Conservation (phyloP, 2,888 invertebrate species). For the Hypena proboscidalis region DNA sequence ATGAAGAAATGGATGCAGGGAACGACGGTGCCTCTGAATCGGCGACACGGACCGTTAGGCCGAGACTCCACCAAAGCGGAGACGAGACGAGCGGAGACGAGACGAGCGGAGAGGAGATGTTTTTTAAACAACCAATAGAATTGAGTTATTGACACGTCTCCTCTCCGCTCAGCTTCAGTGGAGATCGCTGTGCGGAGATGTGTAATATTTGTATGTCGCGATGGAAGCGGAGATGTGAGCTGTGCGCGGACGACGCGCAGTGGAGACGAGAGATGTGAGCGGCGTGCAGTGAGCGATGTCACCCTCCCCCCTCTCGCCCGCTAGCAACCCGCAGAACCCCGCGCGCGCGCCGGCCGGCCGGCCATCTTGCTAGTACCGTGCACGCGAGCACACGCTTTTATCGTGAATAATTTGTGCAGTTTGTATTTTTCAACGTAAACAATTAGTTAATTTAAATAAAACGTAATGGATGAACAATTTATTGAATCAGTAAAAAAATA, state of each 20-base stretch:
- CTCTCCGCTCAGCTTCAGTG: no score
- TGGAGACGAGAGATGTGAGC: no score
- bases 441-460: conserved; percentile 19
- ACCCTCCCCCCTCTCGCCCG: no score
- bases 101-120: no score
- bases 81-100: no score
- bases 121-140: background rate
- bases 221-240: no score
- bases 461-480: conserved; percentile 33
- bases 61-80: background rate
- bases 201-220: background rate
- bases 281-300: conserved; percentile 10
- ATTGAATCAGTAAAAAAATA: conserved; percentile 35
- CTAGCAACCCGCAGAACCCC: conserved; percentile 11
- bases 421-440: conserved; percentile 27
- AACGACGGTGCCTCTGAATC: no score
- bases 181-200: no score
- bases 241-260: no score
- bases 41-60: no score
- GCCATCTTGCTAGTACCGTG: conserved; percentile 22
- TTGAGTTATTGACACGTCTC: background rate
- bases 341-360: conserved; percentile 18
- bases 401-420: conserved; percentile 26
- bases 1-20: no score
- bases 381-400: conserved; percentile 26